A percentile compares a stretch with the other conserved stretches of the same genome.
Conservation (phyloP, 1,140 invertebrate species). For the Zaprionus camerounensis region DNA sequence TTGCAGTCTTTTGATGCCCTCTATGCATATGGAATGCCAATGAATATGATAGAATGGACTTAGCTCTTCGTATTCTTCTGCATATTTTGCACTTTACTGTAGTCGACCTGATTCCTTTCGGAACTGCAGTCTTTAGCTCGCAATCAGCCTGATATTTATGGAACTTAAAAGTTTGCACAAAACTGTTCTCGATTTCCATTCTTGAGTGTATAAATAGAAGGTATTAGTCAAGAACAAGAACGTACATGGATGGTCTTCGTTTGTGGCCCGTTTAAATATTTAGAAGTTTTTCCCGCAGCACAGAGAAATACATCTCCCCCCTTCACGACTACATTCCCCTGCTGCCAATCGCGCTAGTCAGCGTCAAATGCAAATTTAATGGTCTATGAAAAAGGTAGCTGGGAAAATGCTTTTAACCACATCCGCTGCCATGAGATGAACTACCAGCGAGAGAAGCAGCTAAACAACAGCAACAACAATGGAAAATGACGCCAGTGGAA, state of each 20-base stretch:
- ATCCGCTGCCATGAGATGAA: conserved; percentile 75
- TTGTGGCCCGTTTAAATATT: conserved; percentile 54
- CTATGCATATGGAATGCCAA: too few relatives aligned
- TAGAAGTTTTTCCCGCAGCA: conserved; percentile 23
- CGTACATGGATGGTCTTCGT: not conserved
- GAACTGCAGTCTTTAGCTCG: not conserved
- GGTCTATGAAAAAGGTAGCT: conserved; percentile 79
- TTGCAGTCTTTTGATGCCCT: too few relatives aligned
- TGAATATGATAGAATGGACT: too few relatives aligned
- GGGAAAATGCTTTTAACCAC: conserved; percentile 80
- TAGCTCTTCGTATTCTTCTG: not conserved
- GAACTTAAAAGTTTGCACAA: not conserved
- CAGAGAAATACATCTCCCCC: conserved; percentile 4
- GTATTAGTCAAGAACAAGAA: not conserved
- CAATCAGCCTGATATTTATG: not conserved
- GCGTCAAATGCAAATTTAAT: conserved; percentile 81
- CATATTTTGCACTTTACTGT: not conserved
- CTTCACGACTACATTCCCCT: not conserved
- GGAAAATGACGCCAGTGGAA: conserved; percentile 66
- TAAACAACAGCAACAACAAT: conserved; percentile 32
- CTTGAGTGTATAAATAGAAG: not conserved
- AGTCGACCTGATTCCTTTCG: not conserved
- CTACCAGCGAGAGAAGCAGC: conserved; percentile 20
- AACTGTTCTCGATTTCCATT: not conserved
- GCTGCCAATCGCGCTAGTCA: conserved; percentile 71